Percentiles rank a stretch among this genome's conserved stretches.
These are phyloP conservation scores for Podiceps cristatus DNA, from an alignment of 2,113 vertebrate species.

Conservation along the genomic window DNA sequence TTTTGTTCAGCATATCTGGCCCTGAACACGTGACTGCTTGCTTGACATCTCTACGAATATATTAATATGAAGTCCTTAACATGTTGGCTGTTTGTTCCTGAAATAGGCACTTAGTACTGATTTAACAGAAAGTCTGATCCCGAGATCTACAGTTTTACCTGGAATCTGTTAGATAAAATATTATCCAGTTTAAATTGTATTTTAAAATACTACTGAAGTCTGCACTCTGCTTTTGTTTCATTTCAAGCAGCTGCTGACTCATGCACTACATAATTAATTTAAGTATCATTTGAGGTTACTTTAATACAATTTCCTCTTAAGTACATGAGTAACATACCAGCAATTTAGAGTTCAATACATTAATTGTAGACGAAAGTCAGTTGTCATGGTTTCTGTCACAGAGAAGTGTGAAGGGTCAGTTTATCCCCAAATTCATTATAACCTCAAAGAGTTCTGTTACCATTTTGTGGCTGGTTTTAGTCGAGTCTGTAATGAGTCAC, in stretches of 20 bases:
- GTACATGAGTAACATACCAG: slow-evolving; percentile 33
- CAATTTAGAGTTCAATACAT: slow-evolving; percentile 49
- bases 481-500: neutral
- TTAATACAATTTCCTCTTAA: slow-evolving; percentile 54
- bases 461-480: neutral
- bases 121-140: neutral
- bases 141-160: neutral
- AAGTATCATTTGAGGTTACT: slow-evolving; percentile 44
- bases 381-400: slow-evolving; percentile 52
- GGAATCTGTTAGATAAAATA: neutral
- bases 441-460: neutral
- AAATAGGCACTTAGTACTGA: neutral
- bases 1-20: neutral
- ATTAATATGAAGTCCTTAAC: neutral
- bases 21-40: neutral
- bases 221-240: slow-evolving; percentile 13
- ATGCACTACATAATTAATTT: slow-evolving; percentile 64
- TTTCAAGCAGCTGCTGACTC: slow-evolving; percentile 61
- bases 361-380: slow-evolving; percentile 54
- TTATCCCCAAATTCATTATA: slow-evolving; percentile 41
- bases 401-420: slow-evolving; percentile 33
- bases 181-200: neutral
- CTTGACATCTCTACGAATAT: neutral
- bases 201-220: slow-evolving; percentile 25
- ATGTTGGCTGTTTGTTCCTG: neutral